Evolutionary conservation across 2,888 invertebrate genomes (phyloP).

Genomic region (Epistrophe grossulariae): DNA sequence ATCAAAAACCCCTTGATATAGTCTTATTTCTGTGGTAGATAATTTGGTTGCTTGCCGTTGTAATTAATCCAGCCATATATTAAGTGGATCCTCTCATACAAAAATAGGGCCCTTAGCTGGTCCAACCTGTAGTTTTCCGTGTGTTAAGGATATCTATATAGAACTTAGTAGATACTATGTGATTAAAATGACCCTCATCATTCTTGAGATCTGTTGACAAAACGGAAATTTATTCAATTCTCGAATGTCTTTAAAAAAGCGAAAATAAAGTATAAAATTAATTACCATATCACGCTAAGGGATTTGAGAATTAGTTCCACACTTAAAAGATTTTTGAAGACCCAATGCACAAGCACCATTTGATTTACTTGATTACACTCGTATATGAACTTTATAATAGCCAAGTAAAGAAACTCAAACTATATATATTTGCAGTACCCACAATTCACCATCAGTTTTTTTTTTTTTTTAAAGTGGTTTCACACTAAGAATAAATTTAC

Average conservation of each 20-base stretch:
- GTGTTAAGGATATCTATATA: too few relatives aligned
- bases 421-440: slow-evolving; percentile 12
- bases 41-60: neutral
- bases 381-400: slow-evolving; percentile 14
- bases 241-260: neutral
- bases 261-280: neutral
- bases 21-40: neutral
- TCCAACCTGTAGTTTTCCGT: neutral
- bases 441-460: slow-evolving; percentile 14
- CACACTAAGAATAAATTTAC: slow-evolving; percentile 16
- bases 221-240: slow-evolving; percentile 34
- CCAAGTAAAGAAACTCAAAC: slow-evolving; percentile 8
- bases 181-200: neutral
- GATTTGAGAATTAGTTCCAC: slow-evolving; percentile 13
- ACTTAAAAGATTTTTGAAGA: neutral
- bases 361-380: slow-evolving; percentile 6
- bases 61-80: neutral
- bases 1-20: too few relatives aligned
- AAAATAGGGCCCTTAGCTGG: neutral
- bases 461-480: slow-evolving; percentile 9
- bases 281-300: slow-evolving; percentile 2
- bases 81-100: neutral
- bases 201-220: slow-evolving; percentile 13
- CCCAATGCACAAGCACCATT: neutral
- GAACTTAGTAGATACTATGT: neutral